phyloP scores from a whole-genome alignment of 2,113 vertebrate species.

The Hyla sarda region DNA sequence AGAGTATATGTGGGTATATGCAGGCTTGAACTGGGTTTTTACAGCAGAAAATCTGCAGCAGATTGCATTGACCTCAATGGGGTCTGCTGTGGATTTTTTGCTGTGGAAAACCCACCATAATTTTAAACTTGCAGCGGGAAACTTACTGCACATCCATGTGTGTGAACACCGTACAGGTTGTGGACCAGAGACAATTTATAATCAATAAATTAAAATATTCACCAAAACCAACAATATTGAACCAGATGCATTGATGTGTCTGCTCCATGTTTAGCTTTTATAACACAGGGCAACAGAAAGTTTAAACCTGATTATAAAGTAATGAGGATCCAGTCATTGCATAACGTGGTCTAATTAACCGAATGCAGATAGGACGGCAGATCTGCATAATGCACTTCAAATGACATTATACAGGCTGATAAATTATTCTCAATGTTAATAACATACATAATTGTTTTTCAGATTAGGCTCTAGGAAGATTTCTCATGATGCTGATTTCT shows the following conservation, averaged over 20 bases:
- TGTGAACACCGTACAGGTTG: too few relatives aligned
- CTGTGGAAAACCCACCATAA: too few relatives aligned
- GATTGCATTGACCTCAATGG: too few relatives aligned
- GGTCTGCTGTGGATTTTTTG: too few relatives aligned
- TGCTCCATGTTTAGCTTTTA: neutral
- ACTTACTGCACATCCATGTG: too few relatives aligned
- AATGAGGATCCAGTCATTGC: neutral
- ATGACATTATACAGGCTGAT: neutral
- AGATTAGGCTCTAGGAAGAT: neutral
- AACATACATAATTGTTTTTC: constrained; percentile 10
- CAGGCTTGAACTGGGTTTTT: too few relatives aligned
- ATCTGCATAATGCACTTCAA: constrained; percentile 9
- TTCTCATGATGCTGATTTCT: neutral
- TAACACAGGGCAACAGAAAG: neutral
- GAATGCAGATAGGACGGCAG: neutral
- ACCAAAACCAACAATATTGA: neutral
- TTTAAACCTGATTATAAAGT: neutral
- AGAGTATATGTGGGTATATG: too few relatives aligned
- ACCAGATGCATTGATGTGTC: neutral
- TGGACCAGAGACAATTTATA: neutral
- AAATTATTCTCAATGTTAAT: constrained; percentile 17
- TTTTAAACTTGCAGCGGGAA: too few relatives aligned
- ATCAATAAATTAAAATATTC: neutral
- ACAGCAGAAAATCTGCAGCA: too few relatives aligned
- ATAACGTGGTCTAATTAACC: neutral